These are phyloP conservation scores for Corapipo altera DNA, from an alignment of 2,113 vertebrate species.

Conservation along the genomic window DNA sequence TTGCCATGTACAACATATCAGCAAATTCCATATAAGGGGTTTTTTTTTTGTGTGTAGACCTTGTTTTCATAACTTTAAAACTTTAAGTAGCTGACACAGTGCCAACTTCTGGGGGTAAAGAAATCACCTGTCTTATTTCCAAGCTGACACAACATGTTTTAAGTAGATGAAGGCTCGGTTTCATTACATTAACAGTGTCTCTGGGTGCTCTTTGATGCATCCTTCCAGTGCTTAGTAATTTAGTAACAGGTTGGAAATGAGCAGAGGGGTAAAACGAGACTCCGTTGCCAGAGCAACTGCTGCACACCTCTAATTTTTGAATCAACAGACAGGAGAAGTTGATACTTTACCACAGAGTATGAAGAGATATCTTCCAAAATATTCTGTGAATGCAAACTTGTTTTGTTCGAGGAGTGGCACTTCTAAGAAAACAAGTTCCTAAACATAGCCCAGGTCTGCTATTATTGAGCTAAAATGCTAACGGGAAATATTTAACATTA, in stretches of 20 bases:
- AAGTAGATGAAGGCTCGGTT: constrained; percentile 82
- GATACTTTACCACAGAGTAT: constrained; percentile 70
- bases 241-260: constrained; percentile 96
- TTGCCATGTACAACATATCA: neutral
- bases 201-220: constrained; percentile 84
- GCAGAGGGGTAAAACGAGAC: constrained; percentile 89
- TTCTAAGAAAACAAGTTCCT: neutral
- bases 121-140: constrained; percentile 76
- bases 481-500: neutral
- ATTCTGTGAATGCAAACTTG: neutral
- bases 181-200: constrained; percentile 86
- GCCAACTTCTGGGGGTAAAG: constrained; percentile 56
- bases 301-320: constrained; percentile 77
- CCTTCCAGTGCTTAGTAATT: constrained; percentile 82
- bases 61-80: constrained; percentile 75
- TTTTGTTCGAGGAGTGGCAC: neutral
- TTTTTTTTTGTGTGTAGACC: neutral
- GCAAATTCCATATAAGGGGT: neutral
- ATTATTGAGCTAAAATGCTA: neutral
- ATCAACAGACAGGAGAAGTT: constrained; percentile 69
- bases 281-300: constrained; percentile 83
- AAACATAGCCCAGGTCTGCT: neutral
- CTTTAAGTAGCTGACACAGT: constrained; percentile 65
- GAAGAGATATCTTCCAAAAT: constrained; percentile 57
- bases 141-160: constrained; percentile 83